A percentile compares a stretch with the other conserved stretches of the same genome.
Evolutionary conservation across 1,140 invertebrate species (phyloP).

Genomic region (Helicorthomorpha holstii): DNA sequence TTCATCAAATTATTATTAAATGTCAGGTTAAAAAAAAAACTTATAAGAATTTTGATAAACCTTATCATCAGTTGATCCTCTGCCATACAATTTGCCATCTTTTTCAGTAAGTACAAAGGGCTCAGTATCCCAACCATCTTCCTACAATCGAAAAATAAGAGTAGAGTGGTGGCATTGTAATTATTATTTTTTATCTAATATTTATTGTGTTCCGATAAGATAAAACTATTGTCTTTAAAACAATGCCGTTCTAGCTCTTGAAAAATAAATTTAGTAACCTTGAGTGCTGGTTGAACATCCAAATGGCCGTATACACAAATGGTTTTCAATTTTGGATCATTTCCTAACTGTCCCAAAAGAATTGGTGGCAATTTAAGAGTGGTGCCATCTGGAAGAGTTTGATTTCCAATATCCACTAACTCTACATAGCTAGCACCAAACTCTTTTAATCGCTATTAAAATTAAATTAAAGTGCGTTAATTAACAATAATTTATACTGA

Average conservation of each 20-base stretch:
- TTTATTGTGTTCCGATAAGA: not conserved
- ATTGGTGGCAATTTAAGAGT: conserved; percentile 69
- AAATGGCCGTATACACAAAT: conserved; percentile 92
- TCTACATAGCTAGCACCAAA: conserved; percentile 58
- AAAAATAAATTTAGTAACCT: no score
- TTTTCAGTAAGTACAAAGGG: conserved; percentile 79
- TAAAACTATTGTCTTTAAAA: no score
- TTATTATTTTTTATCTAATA: not conserved
- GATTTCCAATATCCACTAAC: conserved; percentile 60
- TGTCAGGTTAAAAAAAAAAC: not conserved
- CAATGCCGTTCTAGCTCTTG: no score
- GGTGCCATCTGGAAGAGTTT: conserved; percentile 49
- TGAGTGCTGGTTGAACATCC: conserved; percentile 87
- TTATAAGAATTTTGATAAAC: conserved; percentile 19
- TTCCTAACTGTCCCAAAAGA: conserved; percentile 65
- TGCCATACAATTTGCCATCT: conserved; percentile 78
- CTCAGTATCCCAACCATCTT: conserved; percentile 90
- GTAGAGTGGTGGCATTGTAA: not conserved
- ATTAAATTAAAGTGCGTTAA: conserved; percentile 1
- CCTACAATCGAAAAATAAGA: no score
- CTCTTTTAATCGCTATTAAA: conserved; percentile 40
- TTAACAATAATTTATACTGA: not conserved
- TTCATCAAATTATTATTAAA: not conserved
- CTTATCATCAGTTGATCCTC: conserved; percentile 90
- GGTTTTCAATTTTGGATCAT: conserved; percentile 72